Base-by-base conservation (phyloP, 2,888 invertebrate genomes). In the Leptinotarsa tumamoca region DNA sequence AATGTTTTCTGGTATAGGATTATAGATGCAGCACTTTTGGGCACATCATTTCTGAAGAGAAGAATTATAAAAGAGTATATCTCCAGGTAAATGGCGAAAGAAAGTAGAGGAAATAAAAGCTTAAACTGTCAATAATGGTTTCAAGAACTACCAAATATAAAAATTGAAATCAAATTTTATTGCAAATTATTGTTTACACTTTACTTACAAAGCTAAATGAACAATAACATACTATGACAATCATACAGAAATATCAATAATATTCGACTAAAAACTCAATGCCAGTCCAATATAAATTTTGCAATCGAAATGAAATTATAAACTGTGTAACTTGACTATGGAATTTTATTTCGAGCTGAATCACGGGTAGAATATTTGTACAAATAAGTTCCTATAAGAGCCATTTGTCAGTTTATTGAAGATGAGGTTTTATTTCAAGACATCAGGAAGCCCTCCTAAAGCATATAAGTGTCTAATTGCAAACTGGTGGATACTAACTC, bases 101-200 rank as follows among this genome's bases (percentile, higher is more conserved):
- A 52, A 52, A 14, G 15, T n/a, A 52, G 33, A n/a, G 15, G 13
- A 63, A 63, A 10, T 33, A 63, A 27, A 15, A 15, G 17, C 4
- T 63, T 33, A 4, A 18, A 4, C 63, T 33, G 15, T 14, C 18
- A 54, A 17, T 27, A 15, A 15, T 14, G n/a, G 51, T n/a, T 50
- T 17, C 17, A 68, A 27, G 27, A 27, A 27, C 52, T 18, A 52
- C 17, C 5, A 49, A 56, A 56, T 50, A 61, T 51, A 51, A 27
- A 67, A 54, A 67, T 67, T 67, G 58, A 76, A 76, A 68, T 73
- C 73, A 79, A 73, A 74, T 69, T 76, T 79, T 79, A 79, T 79
- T 79, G 79, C 77, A 78, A 79, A 79, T 73, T 73, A 77, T 74
- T 70, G 75, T 79, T 75, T 78, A 79, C 77, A 79, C 56, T 77